A percentile compares a stretch with the other conserved stretches of the same genome.
Conservation (phyloP, 2,888 invertebrate genomes). For the Hyles lineata region DNA sequence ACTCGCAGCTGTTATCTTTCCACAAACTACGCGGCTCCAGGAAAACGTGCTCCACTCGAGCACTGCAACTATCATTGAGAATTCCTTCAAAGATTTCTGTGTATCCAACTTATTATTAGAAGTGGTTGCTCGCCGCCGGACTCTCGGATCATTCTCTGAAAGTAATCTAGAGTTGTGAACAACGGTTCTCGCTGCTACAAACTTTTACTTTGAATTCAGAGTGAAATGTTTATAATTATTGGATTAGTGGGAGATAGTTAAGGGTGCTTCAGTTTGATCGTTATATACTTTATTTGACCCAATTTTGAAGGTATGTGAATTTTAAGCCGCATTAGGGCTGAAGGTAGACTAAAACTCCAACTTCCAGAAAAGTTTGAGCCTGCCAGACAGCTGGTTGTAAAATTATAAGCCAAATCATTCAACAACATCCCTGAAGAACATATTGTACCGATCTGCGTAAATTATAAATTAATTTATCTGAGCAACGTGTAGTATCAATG, state of each 20-base stretch:
- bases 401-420: no score
- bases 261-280: no score
- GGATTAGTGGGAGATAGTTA: not conserved
- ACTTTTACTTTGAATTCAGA: not conserved
- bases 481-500: no score
- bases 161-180: slow-evolving; percentile 18
- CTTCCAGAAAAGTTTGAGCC: no score
- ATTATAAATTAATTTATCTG: no score
- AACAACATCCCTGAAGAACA: no score
- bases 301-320: no score
- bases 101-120: slow-evolving; percentile 24
- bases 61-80: slow-evolving; percentile 39
- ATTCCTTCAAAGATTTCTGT: slow-evolving; percentile 43
- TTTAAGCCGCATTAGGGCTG: no score
- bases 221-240: not conserved
- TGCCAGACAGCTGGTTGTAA: no score
- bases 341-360: no score
- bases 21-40: slow-evolving; percentile 53
- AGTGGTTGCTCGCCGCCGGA: slow-evolving; percentile 27
- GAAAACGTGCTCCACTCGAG: slow-evolving; percentile 48
- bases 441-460: no score
- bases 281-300: no score
- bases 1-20: slow-evolving; percentile 60
- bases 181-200: slow-evolving; percentile 23
- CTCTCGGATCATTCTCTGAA: slow-evolving; percentile 15